A percentile compares a stretch with the other conserved stretches of the same genome.
Conservation (phyloP, 2,113 vertebrate genomes). For the Cyanoderma ruficeps region DNA sequence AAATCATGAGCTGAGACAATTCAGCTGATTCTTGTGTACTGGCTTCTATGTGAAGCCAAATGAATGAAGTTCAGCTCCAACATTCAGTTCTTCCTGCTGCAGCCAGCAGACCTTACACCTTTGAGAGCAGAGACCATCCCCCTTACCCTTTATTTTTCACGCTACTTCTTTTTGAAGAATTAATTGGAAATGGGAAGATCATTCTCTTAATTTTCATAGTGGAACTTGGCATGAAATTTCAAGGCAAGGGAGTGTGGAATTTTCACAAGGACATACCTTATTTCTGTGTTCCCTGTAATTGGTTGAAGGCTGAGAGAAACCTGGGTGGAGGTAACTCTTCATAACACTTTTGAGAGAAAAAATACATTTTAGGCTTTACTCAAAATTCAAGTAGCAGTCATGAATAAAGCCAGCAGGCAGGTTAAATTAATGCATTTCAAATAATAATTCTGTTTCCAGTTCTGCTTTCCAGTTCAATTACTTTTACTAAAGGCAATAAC, state of each 20-base stretch:
- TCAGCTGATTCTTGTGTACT: neutral
- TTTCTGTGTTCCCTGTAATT: neutral
- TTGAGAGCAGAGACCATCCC: neutral
- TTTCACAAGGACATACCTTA: neutral
- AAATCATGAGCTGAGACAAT: neutral
- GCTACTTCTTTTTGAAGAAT: neutral
- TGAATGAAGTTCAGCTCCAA: neutral
- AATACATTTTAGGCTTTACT: neutral
- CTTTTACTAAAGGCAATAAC: slow-evolving; percentile 19
- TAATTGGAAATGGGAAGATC: neutral
- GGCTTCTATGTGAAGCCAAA: neutral
- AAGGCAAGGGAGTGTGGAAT: neutral
- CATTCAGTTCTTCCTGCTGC: neutral
- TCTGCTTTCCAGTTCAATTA: slow-evolving; percentile 51
- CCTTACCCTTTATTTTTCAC: neutral
- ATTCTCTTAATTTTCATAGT: neutral
- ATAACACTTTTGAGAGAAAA: neutral
- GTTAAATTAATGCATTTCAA: slow-evolving; percentile 43
- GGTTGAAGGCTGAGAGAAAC: neutral
- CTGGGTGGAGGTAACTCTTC: neutral
- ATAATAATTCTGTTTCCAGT: slow-evolving; percentile 49
- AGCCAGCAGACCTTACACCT: neutral
- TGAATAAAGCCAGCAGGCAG: neutral
- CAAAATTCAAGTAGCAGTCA: neutral
- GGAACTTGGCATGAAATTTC: neutral